phyloP scores from a whole-genome alignment of 2,888 invertebrate species.

The Nycteola revayana region DNA sequence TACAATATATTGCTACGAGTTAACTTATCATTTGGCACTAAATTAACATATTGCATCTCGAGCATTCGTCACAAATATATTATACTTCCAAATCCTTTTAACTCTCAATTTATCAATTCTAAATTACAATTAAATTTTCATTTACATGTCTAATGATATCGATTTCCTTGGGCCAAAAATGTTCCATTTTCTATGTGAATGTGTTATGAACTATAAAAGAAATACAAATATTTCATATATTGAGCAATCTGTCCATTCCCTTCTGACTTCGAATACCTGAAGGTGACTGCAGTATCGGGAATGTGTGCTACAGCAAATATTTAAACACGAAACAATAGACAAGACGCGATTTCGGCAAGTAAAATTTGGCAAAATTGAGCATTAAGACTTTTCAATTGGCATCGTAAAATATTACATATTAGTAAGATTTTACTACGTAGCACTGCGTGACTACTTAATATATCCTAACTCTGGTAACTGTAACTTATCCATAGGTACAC shows the following conservation, averaged over 20 bases:
- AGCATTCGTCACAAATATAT: constrained; percentile 72
- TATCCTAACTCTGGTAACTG: constrained; percentile 78
- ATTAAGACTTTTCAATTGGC: constrained; percentile 77
- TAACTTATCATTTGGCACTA: constrained; percentile 83
- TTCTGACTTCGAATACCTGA: constrained; percentile 37
- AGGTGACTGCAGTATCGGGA: constrained; percentile 42
- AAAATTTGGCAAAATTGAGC: constrained; percentile 82
- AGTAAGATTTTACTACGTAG: constrained; percentile 64
- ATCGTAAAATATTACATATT: constrained; percentile 62
- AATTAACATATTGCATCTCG: constrained; percentile 81
- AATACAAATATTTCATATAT: constrained; percentile 58
- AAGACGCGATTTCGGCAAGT: constrained; percentile 76
- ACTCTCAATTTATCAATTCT: constrained; percentile 59
- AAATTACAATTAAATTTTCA: constrained; percentile 66
- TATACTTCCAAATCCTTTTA: constrained; percentile 62
- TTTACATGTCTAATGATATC: constrained; percentile 62
- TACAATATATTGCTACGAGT: constrained; percentile 80
- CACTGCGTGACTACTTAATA: constrained; percentile 64
- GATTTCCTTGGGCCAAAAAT: constrained; percentile 62
- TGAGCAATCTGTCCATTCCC: constrained; percentile 68
- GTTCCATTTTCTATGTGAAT: constrained; percentile 47
- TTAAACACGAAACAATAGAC: constrained; percentile 62
- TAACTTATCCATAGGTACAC: constrained; percentile 67
- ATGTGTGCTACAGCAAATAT: constrained; percentile 45
- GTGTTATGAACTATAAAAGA: constrained; percentile 50